phyloP scores from a whole-genome alignment of 2,888 invertebrate species.

The Marronus borbonicus region DNA sequence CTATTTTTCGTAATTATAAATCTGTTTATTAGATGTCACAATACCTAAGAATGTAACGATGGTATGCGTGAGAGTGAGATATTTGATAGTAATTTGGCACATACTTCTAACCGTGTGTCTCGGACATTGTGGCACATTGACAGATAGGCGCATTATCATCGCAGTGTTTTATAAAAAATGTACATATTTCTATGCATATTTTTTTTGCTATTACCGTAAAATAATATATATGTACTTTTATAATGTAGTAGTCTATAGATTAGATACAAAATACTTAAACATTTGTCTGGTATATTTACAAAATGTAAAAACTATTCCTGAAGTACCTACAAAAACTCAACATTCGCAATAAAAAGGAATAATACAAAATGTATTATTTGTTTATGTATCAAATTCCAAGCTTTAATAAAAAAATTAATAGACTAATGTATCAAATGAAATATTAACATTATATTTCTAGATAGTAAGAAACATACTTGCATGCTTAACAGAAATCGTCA shows the following conservation, averaged over 20 bases:
- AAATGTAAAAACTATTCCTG: too few species aligned
- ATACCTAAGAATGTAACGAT: conserved; percentile 65
- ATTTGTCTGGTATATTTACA: too few species aligned
- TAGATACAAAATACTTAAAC: not conserved
- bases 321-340: too few species aligned
- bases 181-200: conserved; percentile 21
- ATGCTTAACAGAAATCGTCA: too few species aligned
- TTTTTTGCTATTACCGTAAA: conserved; percentile 8
- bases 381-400: too few species aligned
- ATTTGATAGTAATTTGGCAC: conserved; percentile 69
- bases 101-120: conserved; percentile 62
- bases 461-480: too few species aligned
- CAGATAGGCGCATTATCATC: conserved; percentile 55
- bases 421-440: too few species aligned
- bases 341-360: too few species aligned
- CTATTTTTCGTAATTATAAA: conserved; percentile 28
- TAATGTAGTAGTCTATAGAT: not conserved
- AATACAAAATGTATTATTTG: too few species aligned
- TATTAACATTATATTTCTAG: too few species aligned
- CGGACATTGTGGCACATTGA: conserved; percentile 61
- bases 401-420: too few species aligned
- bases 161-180: conserved; percentile 11
- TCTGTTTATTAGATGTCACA: conserved; percentile 58
- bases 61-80: conserved; percentile 67
- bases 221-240: not conserved